A percentile compares a stretch with the other conserved stretches of the same genome.
Conservation (phyloP, 92 coral and sea anemone species). For the Siderastrea radians region DNA sequence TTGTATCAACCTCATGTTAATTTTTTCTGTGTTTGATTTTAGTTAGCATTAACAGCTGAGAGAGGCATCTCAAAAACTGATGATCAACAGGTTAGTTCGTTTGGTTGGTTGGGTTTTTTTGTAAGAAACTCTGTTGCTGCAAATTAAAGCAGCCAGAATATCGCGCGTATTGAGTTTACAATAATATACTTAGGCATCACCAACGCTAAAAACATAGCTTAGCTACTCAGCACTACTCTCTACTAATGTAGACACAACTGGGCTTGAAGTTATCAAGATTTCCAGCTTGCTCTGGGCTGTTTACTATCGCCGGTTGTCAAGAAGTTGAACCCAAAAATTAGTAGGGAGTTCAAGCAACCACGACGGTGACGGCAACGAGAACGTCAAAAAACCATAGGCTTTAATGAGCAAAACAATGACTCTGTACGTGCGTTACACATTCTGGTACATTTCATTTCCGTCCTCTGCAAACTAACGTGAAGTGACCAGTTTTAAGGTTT, state of each 20-base stretch:
- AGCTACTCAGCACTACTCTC: too few relatives aligned
- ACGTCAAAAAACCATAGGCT: not conserved
- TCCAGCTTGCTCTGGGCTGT: not conserved
- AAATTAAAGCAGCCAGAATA: too few relatives aligned
- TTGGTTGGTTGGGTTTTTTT: not conserved
- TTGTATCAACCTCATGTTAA: not conserved
- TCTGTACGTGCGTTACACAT: too few relatives aligned
- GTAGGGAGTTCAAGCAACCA: not conserved
- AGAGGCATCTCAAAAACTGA: conserved; percentile 79
- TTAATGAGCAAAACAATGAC: too few relatives aligned
- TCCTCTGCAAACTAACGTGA: too few relatives aligned
- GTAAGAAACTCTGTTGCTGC: not conserved
- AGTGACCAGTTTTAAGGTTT: too few relatives aligned
- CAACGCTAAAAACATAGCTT: too few relatives aligned
- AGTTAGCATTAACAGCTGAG: conserved; percentile 85
- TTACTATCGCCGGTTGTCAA: not conserved
- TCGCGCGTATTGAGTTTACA: too few relatives aligned
- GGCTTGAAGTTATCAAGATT: not conserved
- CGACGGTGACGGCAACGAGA: not conserved
- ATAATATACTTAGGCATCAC: too few relatives aligned
- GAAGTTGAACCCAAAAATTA: not conserved
- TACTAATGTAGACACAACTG: too few relatives aligned
- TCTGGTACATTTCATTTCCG: too few relatives aligned
- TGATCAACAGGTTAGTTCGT: conserved; percentile 77
- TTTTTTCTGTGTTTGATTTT: not conserved